Evolutionary conservation across 2,797 vertebrate genomes (phyloP).

Genomic region (Pelochelys cantorii): DNA sequence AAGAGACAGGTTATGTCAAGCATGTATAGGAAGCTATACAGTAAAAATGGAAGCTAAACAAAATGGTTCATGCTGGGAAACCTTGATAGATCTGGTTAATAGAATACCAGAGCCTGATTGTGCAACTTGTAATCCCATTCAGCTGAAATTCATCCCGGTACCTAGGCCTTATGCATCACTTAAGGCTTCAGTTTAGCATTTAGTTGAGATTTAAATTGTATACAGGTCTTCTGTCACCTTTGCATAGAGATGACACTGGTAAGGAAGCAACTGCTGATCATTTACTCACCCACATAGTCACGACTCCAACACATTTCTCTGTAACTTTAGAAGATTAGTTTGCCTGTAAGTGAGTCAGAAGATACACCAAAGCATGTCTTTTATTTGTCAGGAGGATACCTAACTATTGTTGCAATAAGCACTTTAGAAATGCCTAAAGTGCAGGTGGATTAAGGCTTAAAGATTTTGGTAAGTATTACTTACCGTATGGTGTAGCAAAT

Average conservation of each 20-base stretch:
- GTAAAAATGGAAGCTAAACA: not conserved
- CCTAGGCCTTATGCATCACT: not conserved
- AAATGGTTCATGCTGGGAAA: not conserved
- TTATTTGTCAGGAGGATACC: not conserved
- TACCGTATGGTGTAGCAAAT: not conserved
- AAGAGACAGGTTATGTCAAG: slow-evolving; percentile 3
- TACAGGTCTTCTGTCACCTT: not conserved
- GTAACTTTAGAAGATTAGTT: not conserved
- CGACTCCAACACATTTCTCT: not conserved
- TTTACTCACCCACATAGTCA: not conserved
- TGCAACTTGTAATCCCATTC: fast-evolving
- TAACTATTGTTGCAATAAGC: not conserved
- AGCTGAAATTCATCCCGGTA: not conserved
- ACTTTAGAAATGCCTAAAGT: not conserved
- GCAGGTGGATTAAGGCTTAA: not conserved
- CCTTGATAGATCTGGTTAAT: not conserved
- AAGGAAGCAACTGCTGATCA: not conserved
- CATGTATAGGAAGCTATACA: not conserved
- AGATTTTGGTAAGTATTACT: not conserved
- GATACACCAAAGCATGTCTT: too few species aligned
- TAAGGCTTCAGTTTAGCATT: not conserved
- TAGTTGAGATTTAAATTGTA: slow-evolving; percentile 13
- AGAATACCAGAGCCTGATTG: not conserved
- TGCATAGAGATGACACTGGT: too few species aligned
- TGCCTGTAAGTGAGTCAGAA: not conserved